Evolutionary conservation across 2,797 vertebrate genomes (phyloP), one percentile per base, ranked within the genome.

Genomic region (Smutsia gigantea): DNA sequence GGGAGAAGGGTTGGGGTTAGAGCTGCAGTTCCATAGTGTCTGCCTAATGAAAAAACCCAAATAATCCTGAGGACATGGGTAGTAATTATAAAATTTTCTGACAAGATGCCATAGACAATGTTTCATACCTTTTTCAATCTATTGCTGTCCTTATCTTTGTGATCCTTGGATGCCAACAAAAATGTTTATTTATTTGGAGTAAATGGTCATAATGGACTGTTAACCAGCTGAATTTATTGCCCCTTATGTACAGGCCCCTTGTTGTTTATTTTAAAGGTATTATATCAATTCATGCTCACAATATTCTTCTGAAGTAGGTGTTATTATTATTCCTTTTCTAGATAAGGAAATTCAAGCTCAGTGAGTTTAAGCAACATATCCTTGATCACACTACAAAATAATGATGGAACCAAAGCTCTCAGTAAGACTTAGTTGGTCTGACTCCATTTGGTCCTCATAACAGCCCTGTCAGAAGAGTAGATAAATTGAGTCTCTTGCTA

Each of bases 151-250:
- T 94, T 87, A 61, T 75, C 21, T 11, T 29, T 29, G 39, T 84
- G 46, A 46, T 71, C 19, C 19, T 75, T 72, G 51, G 14, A 23
- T 74, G 39, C 4, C 42, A 86, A 66, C 0, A 8, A 85, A 66
- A 79, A 95, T 87, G 21, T 87, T 84, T 21, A 74, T 64, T 72
- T 89, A 87, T 71, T 94, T 93, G n/a, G 2, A 7, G 19, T 49
- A 82, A 82, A 39, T 17, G 17, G 64, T 71, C 9, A 83, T 51
- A 46, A 71, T 92, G 55, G 87, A 68, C 18, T 55, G 63, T 46
- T 92, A 46, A 57, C 29, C 5, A 91, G 39, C 39, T 92, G 21
- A 64, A 57, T 59, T 85, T 55, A 61, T 66, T 92, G 46, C 9
- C 72, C 7, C 21, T 18, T 71, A 39, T 69, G n/a, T 68, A 9